Conservation (phyloP, 2,113 vertebrate species). For the Rhagologus leucostigma region DNA sequence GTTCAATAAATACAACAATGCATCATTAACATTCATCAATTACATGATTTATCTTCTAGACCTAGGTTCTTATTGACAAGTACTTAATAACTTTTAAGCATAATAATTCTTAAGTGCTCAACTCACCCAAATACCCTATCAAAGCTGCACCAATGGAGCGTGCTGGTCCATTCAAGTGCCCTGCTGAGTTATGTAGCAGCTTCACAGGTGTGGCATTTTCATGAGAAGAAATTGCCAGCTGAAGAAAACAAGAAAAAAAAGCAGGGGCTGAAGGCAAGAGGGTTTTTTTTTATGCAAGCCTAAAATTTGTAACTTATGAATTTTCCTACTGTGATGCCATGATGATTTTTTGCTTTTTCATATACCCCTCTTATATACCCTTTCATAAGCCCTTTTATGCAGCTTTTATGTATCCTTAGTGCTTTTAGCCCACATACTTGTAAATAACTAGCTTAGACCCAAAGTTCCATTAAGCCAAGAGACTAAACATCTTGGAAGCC, state of each 20-base stretch:
- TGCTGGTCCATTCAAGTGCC: conserved; percentile 92
- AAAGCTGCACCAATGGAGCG: conserved; percentile 90
- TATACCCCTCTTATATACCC: too few relatives aligned
- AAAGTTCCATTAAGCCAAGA: too few relatives aligned
- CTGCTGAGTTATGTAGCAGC: conserved; percentile 90
- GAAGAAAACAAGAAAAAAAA: background rate
- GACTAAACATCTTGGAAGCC: too few relatives aligned
- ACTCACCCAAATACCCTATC: conserved; percentile 94
- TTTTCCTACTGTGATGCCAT: background rate
- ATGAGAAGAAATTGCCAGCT: conserved; percentile 95
- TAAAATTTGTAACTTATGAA: background rate
- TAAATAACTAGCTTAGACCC: too few relatives aligned
- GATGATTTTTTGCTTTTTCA: too few relatives aligned
- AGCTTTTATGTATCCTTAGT: too few relatives aligned
- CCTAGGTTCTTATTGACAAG: background rate
- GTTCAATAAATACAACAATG: background rate
- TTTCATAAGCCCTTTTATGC: too few relatives aligned
- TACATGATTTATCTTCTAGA: background rate
- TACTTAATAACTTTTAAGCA: background rate
- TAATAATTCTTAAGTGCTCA: background rate
- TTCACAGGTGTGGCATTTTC: conserved; percentile 98
- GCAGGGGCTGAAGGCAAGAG: background rate
- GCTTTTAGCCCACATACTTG: too few relatives aligned
- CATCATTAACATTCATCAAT: background rate
- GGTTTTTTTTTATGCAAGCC: background rate